Evolutionary conservation across 1,140 invertebrate species (phyloP).

Genomic region (Danaus plexippus): DNA sequence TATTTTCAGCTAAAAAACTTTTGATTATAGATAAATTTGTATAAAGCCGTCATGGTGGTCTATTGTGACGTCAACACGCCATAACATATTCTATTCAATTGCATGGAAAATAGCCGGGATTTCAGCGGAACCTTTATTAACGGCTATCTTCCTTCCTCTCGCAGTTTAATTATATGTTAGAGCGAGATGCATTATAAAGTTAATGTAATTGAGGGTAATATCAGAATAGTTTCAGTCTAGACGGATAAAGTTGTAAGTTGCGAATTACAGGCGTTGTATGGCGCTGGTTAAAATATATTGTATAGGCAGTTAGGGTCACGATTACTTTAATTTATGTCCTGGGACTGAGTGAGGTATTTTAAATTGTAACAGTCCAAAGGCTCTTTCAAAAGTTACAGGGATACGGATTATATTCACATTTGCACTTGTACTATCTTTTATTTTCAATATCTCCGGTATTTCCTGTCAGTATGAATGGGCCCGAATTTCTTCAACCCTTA

Average conservation of each 20-base stretch:
- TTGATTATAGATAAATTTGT: too few relatives aligned
- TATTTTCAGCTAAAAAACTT: too few relatives aligned
- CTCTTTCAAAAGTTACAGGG: too few relatives aligned
- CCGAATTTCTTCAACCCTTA: too few relatives aligned
- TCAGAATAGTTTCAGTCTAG: constrained; percentile 68
- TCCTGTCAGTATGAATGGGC: too few relatives aligned
- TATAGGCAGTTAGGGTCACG: constrained; percentile 52
- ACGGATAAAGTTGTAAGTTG: constrained; percentile 61
- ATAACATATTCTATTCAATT: constrained; percentile 68
- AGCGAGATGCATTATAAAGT: constrained; percentile 36
- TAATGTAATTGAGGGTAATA: constrained; percentile 66
- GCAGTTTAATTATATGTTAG: constrained; percentile 12
- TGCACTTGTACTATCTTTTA: too few relatives aligned
- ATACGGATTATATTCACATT: too few relatives aligned
- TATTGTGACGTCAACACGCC: constrained; percentile 48
- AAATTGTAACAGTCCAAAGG: too few relatives aligned
- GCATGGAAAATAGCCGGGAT: constrained; percentile 66
- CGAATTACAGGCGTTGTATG: constrained; percentile 54
- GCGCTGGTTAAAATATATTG: constrained; percentile 59
- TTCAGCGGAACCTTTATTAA: constrained; percentile 44
- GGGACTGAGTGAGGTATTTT: constrained; percentile 27
- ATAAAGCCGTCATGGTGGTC: constrained; percentile 1
- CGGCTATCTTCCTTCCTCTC: constrained; percentile 31
- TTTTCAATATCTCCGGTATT: too few relatives aligned
- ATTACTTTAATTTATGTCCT: constrained; percentile 54